Conservation (phyloP, 1,140 invertebrate species). For the Polypedilum pembai region DNA sequence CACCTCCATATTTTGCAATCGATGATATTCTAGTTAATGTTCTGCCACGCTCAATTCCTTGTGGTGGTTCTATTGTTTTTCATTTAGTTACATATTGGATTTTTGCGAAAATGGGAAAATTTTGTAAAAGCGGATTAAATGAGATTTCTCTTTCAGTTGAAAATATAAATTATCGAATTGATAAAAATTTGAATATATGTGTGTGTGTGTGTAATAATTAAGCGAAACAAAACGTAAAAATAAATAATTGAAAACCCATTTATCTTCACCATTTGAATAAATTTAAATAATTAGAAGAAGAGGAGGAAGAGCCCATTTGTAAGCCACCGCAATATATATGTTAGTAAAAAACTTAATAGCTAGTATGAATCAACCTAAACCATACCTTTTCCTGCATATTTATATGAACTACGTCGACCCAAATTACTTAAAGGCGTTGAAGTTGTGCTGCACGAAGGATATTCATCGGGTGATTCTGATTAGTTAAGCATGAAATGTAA, state of each 20-base stretch:
- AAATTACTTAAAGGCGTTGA: conserved; percentile 45
- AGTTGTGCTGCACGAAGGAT: conserved; percentile 42
- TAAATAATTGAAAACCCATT: not conserved
- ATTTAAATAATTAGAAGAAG: not conserved
- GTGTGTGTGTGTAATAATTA: not conserved
- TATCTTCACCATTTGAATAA: not conserved
- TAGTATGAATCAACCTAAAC: conserved; percentile 33
- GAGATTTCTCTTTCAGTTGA: not conserved
- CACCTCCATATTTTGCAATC: conserved; percentile 31
- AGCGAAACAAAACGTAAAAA: not conserved
- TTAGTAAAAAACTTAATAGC: not conserved
- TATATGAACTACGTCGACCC: conserved; percentile 73
- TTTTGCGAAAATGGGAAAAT: not conserved
- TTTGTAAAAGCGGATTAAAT: not conserved
- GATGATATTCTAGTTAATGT: conserved; percentile 44
- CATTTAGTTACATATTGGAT: not conserved
- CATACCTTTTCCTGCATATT: conserved; percentile 71
- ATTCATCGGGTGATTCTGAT: conserved; percentile 73
- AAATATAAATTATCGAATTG: not conserved
- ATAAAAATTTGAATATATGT: not conserved
- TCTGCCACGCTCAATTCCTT: conserved; percentile 40
- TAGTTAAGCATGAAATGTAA: conserved; percentile 1
- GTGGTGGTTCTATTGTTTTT: conserved; percentile 47
- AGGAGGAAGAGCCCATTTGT: not conserved
- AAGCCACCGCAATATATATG: not conserved